Conservation (phyloP, 2,797 vertebrate species). For the Phylloscopus collybita region DNA sequence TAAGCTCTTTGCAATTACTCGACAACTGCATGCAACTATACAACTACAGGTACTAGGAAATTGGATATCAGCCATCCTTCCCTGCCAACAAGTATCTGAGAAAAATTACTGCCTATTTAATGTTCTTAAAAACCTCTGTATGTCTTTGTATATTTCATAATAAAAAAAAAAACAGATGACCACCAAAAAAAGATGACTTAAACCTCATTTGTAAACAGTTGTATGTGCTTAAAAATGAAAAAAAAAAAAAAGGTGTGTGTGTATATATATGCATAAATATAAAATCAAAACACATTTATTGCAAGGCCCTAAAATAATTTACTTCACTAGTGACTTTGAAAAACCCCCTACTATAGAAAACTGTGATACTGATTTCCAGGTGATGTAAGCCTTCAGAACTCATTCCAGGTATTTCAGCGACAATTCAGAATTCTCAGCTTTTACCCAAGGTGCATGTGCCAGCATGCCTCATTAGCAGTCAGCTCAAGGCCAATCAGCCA, state of each 20-base stretch:
- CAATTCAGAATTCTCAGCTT: not conserved
- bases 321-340: not conserved
- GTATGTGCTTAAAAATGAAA: not conserved
- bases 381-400: not conserved
- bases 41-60: not conserved
- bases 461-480: not conserved
- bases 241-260: too few relatives aligned
- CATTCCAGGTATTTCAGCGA: not conserved
- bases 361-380: not conserved
- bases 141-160: not conserved
- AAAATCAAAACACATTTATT: not conserved
- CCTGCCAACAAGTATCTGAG: not conserved
- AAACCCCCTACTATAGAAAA: not conserved
- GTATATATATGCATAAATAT: not conserved
- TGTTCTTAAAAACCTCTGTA: not conserved
- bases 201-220: not conserved
- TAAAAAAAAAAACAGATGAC: not conserved
- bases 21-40: not conserved
- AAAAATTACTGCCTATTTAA: not conserved
- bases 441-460: not conserved
- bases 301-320: not conserved
- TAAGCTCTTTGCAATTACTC: not conserved
- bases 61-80: not conserved
- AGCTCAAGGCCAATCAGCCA: not conserved
- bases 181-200: not conserved